Evolutionary conservation across 2,888 invertebrate species (phyloP).

Genomic region (Eilema griseolum): DNA sequence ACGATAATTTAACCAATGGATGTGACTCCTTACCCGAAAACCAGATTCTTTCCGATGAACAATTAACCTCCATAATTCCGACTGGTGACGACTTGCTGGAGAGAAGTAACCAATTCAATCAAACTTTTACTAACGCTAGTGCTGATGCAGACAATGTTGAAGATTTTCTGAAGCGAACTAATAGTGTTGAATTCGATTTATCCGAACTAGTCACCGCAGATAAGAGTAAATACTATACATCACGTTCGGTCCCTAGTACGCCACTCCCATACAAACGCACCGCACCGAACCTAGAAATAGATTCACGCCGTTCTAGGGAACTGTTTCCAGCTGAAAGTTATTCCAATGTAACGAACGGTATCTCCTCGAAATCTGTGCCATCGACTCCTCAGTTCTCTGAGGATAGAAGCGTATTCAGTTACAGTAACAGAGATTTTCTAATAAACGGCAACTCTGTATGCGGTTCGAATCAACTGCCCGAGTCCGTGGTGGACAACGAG

Average conservation of each 20-base stretch:
- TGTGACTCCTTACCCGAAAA: conserved; percentile 76
- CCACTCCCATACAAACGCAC: conserved; percentile 86
- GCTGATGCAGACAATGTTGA: conserved; percentile 72
- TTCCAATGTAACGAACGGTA: conserved; percentile 77
- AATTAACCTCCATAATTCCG: conserved; percentile 78
- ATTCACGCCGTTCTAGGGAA: conserved; percentile 75
- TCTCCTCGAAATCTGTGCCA: conserved; percentile 91
- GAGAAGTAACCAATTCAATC: conserved; percentile 70
- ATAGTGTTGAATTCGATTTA: conserved; percentile 81
- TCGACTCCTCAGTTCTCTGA: conserved; percentile 88
- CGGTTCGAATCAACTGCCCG: conserved; percentile 64
- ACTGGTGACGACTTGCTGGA: conserved; percentile 70
- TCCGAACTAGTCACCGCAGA: conserved; percentile 73
- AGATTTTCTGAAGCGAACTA: conserved; percentile 79
- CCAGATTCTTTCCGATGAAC: conserved; percentile 74
- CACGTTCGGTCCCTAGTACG: conserved; percentile 90
- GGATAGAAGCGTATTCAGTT: conserved; percentile 86
- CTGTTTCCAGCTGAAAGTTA: conserved; percentile 70
- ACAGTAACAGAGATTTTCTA: conserved; percentile 87
- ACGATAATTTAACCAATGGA: conserved; percentile 72
- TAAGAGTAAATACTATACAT: conserved; percentile 83
- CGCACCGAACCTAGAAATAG: conserved; percentile 73
- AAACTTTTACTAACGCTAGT: conserved; percentile 67
- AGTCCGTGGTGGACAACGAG: conserved; percentile 67
- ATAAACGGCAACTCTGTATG: conserved; percentile 88